Evolutionary conservation across 2,888 invertebrate genomes (phyloP).

Genomic region (Drosophila differens): DNA sequence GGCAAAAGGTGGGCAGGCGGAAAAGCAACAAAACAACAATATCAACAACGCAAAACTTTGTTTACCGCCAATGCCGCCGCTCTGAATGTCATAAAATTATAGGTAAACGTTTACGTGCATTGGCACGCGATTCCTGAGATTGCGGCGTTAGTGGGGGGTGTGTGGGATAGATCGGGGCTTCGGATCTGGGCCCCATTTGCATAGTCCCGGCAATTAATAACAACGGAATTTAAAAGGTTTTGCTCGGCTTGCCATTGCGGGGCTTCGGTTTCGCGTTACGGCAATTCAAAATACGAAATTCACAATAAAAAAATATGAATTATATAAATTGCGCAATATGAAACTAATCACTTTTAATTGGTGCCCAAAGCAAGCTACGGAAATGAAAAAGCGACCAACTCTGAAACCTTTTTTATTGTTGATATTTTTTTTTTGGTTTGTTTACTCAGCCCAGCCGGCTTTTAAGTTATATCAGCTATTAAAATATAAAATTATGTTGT

Average conservation of each 20-base stretch:
- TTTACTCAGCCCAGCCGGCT: conserved; percentile 1
- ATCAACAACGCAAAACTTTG: conserved; percentile 40
- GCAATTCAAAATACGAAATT: conserved; percentile 41
- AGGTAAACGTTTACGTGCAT: conserved; percentile 81
- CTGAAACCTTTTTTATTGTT: conserved; percentile 47
- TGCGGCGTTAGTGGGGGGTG: not conserved
- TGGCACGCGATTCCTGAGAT: conserved; percentile 46
- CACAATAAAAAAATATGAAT: conserved; percentile 56
- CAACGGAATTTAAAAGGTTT: conserved; percentile 67
- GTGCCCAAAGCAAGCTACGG: conserved; percentile 66
- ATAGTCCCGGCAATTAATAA: conserved; percentile 72
- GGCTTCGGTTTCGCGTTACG: conserved; percentile 45
- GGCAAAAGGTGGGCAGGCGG: not conserved
- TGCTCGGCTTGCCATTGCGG: conserved; percentile 33
- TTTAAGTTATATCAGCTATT: conserved; percentile 61
- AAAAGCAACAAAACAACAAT: conserved; percentile 29
- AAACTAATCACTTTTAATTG: conserved; percentile 80
- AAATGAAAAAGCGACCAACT: conserved; percentile 49
- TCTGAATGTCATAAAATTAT: conserved; percentile 79
- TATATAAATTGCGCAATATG: conserved; percentile 73
- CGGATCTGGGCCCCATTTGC: conserved; percentile 46
- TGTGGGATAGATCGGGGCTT: not conserved
- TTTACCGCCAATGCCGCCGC: conserved; percentile 37
- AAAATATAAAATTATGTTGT: conserved; percentile 64
- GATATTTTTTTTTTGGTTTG: not conserved